phyloP scores from a whole-genome alignment of 2,888 invertebrate genomes.

The Drosophila fulvimacula region DNA sequence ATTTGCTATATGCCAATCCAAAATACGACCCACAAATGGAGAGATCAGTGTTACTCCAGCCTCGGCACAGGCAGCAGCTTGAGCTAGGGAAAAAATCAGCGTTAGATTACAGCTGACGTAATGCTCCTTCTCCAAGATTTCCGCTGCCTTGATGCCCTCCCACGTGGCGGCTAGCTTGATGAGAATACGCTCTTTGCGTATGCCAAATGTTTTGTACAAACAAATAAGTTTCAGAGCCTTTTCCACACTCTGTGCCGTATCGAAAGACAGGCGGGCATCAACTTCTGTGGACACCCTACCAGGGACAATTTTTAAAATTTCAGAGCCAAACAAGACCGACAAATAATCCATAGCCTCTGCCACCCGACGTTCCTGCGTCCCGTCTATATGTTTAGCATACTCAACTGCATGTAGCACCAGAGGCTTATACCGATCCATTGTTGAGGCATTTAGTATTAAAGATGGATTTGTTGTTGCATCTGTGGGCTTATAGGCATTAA shows the following conservation, averaged over 20 bases:
- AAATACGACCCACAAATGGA: slow-evolving; percentile 99
- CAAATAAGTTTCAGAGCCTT: slow-evolving; percentile 95
- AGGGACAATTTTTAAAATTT: slow-evolving; percentile 98
- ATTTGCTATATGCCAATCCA: slow-evolving; percentile 98
- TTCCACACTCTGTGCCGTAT: slow-evolving; percentile 94
- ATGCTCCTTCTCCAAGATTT: slow-evolving; percentile 94
- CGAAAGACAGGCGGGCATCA: slow-evolving; percentile 91
- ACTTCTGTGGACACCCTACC: slow-evolving; percentile 88
- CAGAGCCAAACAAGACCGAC: slow-evolving; percentile 97
- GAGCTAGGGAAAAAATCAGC: slow-evolving; percentile 96
- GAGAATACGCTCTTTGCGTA: slow-evolving; percentile 95
- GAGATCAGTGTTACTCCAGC: slow-evolving; percentile 99
- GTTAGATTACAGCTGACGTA: slow-evolving; percentile 99
- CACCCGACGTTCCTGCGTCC: slow-evolving; percentile 80
- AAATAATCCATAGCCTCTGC: slow-evolving; percentile 95
- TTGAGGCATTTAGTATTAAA: slow-evolving; percentile 96
- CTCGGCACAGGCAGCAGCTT: slow-evolving; percentile 99
- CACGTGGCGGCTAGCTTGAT: slow-evolving; percentile 99
- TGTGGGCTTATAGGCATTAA: slow-evolving; percentile 87
- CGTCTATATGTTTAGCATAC: slow-evolving; percentile 90
- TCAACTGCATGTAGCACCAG: slow-evolving; percentile 96
- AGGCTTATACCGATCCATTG: slow-evolving; percentile 94
- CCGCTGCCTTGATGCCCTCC: slow-evolving; percentile 99
- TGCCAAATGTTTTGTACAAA: slow-evolving; percentile 95
- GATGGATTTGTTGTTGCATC: slow-evolving; percentile 99